phyloP scores from a whole-genome alignment of 2,888 invertebrate genomes.

The Nycteola revayana region DNA sequence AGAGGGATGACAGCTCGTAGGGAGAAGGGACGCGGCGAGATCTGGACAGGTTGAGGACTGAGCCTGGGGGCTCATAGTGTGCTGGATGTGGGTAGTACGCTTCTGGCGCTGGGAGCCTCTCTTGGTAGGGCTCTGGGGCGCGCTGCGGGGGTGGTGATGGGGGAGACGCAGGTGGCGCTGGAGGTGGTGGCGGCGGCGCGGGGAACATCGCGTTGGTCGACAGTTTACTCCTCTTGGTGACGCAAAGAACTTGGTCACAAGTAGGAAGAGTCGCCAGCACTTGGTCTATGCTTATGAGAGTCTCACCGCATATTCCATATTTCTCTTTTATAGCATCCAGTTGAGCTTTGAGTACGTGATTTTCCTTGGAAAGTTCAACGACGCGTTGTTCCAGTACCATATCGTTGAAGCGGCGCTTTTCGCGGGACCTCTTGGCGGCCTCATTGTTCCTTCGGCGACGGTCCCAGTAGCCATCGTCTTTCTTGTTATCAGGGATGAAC shows the following conservation, averaged over 20 bases:
- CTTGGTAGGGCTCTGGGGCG: conserved; percentile 76
- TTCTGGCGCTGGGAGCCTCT: conserved; percentile 70
- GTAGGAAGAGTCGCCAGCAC: conserved; percentile 93
- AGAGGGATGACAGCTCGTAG: conserved; percentile 90
- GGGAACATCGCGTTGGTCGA: conserved; percentile 78
- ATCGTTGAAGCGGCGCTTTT: conserved; percentile 97
- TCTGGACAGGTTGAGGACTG: conserved; percentile 88
- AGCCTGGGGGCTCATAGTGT: conserved; percentile 83
- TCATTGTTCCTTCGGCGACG: conserved; percentile 97
- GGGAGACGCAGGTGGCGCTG: conserved; percentile 73
- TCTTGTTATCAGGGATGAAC: conserved; percentile 97
- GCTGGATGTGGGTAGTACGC: conserved; percentile 78
- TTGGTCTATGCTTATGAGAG: conserved; percentile 93
- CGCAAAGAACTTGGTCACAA: conserved; percentile 91
- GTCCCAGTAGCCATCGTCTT: conserved; percentile 99
- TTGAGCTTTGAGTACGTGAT: conserved; percentile 96
- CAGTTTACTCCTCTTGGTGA: conserved; percentile 86
- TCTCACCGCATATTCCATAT: conserved; percentile 94
- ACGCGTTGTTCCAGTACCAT: conserved; percentile 98
- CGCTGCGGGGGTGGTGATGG: conserved; percentile 80
- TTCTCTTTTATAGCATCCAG: conserved; percentile 96
- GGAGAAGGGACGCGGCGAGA: conserved; percentile 86
- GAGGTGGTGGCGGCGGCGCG: conserved; percentile 79
- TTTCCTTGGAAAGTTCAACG: conserved; percentile 96
- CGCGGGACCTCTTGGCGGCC: conserved; percentile 97